Evolutionary conservation across 2,888 invertebrate species (phyloP), one percentile per base, ranked within the genome.

Genomic region (Clostera curtula): DNA sequence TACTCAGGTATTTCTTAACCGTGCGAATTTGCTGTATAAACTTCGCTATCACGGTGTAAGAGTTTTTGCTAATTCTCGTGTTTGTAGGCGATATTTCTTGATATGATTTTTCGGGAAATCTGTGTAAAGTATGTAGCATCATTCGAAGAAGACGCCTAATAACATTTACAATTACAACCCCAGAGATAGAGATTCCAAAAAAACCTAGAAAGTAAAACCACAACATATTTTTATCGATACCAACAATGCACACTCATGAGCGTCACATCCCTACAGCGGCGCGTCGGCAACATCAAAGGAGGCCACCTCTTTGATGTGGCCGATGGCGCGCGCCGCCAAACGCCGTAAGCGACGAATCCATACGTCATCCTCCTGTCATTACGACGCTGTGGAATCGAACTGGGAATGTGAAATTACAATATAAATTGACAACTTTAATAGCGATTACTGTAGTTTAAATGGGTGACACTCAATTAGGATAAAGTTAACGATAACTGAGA

Each of bases 281-380:
- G 61, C 65, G 67, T 79, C 82, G 82, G 82, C 76, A 70, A 69
- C 74, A 68, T 83, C 83, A 83, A 82, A 83, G 74, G 66, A 66
- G 83, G 63, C 82, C 82, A 82, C 82, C 83, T 80, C 82, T 83
- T 83, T 83, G 83, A 83, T 70, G 79, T 71, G 75, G 80, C 82
- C 82, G 82, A 59, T 62, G 82, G 82, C 82, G 75, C 82, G 82
- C 76, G 82, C 80, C 73, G 61, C 77, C 68, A 75, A 82, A 82
- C 69, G 83, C 83, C 83, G 70, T 82, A 83, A 83, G 83, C 83
- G 83, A 76, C 83, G 76, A 80, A 76, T 79, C 80, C 83, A 82
- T 82, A 82, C 83, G 83, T 83, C 83, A 83, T 83, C 73, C 77
- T 69, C 61, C 80, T 82, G 83, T 82, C 83, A 82, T 82, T 83